Evolutionary conservation across 2,113 vertebrate species (phyloP).

Genomic region (Rousettus leschenaultii): DNA sequence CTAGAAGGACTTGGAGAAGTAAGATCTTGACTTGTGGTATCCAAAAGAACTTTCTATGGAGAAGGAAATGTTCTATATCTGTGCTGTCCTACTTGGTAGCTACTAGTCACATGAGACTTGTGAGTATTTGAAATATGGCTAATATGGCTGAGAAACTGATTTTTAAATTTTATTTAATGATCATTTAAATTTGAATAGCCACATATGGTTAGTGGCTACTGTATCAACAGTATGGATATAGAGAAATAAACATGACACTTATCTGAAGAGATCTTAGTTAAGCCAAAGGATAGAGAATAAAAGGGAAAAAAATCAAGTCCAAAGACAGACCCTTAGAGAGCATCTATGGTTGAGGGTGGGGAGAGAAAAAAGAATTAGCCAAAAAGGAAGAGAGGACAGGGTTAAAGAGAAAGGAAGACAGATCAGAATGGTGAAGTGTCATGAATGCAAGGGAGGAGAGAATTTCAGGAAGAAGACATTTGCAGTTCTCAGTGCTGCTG

Average conservation of each 20-base stretch:
- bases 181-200: not conserved
- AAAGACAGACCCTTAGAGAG: not conserved
- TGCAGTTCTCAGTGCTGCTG: not conserved
- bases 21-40: not conserved
- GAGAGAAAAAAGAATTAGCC: not conserved
- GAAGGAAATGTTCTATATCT: not conserved
- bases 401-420: not conserved
- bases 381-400: not conserved
- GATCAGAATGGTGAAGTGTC: not conserved
- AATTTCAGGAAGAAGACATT: not conserved
- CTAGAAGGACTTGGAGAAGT: not conserved
- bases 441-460: not conserved
- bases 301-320: not conserved
- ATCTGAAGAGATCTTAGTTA: not conserved
- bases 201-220: not conserved
- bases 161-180: constrained; percentile 10
- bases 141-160: not conserved
- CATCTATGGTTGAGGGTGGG: accelerated
- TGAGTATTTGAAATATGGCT: not conserved
- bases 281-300: not conserved
- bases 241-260: not conserved
- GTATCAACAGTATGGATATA: not conserved
- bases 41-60: not conserved
- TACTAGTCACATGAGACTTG: not conserved
- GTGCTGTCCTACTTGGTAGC: not conserved